Evolutionary conservation across 2,888 invertebrate species (phyloP).

Genomic region (Drosophila imparisetae): DNA sequence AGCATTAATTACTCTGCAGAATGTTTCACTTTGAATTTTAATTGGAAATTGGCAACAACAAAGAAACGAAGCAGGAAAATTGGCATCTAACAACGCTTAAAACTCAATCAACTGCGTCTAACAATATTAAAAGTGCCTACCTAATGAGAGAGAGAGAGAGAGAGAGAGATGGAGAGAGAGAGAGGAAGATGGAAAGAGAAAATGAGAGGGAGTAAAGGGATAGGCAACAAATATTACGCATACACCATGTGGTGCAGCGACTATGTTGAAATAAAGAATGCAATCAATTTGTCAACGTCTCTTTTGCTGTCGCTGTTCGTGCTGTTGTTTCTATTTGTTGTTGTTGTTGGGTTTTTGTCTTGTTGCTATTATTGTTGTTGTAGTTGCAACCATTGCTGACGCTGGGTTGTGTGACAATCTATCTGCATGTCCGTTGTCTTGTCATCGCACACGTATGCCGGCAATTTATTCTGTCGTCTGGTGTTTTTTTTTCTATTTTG

Average conservation of each 20-base stretch:
- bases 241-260: slow-evolving; percentile 67
- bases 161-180: background rate
- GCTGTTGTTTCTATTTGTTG: slow-evolving; percentile 21
- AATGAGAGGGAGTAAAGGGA: background rate
- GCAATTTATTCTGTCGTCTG: slow-evolving; percentile 74
- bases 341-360: background rate
- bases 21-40: slow-evolving; percentile 51
- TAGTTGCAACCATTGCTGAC: slow-evolving; percentile 35
- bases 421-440: slow-evolving; percentile 46
- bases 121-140: slow-evolving; percentile 65
- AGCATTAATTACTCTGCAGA: slow-evolving; percentile 26
- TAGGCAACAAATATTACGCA: slow-evolving; percentile 53
- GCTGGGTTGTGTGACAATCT: slow-evolving; percentile 27
- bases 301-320: slow-evolving; percentile 26
- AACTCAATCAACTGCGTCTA: slow-evolving; percentile 78
- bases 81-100: slow-evolving; percentile 71
- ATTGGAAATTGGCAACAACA: slow-evolving; percentile 49
- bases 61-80: slow-evolving; percentile 40
- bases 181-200: background rate
- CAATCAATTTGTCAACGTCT: slow-evolving; percentile 80
- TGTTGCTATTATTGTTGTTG: slow-evolving; percentile 9
- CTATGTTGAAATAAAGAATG: slow-evolving; percentile 73
- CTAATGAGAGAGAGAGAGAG: background rate
- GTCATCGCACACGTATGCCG: slow-evolving; percentile 76
- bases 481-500: slow-evolving; percentile 18